These are phyloP conservation scores for Pavo muticus DNA, from an alignment of 2,113 vertebrate genomes.

Conservation along the genomic window DNA sequence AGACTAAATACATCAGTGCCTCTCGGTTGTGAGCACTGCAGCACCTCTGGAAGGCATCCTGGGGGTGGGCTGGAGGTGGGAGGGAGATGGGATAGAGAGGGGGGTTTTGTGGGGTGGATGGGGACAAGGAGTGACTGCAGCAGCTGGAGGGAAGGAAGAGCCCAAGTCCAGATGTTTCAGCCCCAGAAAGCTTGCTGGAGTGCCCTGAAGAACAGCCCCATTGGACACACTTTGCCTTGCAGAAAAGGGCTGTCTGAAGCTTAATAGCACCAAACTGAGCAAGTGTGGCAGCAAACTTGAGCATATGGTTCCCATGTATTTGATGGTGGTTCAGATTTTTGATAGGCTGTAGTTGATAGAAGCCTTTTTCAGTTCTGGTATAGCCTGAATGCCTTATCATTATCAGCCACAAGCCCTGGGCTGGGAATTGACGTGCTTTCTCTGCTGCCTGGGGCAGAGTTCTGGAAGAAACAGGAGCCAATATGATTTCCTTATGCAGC, in stretches of 20 bases:
- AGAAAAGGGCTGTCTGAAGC: not conserved
- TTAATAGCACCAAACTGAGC: not conserved
- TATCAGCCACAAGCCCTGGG: not conserved
- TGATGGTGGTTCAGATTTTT: not conserved
- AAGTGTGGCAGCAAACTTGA: accelerated
- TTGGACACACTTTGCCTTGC: not conserved
- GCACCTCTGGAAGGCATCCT: not conserved
- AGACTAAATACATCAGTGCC: not conserved
- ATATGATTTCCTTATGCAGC: not conserved
- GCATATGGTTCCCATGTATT: not conserved
- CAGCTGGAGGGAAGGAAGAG: not conserved
- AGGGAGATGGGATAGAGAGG: not conserved
- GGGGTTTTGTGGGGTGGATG: not conserved
- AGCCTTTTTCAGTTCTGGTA: not conserved
- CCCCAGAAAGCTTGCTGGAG: not conserved
- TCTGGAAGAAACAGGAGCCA: not conserved
- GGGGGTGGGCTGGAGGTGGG: not conserved
- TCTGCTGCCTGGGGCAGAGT: not conserved
- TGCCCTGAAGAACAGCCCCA: not conserved
- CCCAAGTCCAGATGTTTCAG: not conserved
- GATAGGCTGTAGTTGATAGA: not conserved
- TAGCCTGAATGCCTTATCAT: not conserved
- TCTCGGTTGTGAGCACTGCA: not conserved
- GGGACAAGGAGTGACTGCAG: not conserved
- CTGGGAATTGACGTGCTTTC: conserved; percentile 17